phyloP scores from a whole-genome alignment of 2,888 invertebrate species.

The Cephus spinipes region DNA sequence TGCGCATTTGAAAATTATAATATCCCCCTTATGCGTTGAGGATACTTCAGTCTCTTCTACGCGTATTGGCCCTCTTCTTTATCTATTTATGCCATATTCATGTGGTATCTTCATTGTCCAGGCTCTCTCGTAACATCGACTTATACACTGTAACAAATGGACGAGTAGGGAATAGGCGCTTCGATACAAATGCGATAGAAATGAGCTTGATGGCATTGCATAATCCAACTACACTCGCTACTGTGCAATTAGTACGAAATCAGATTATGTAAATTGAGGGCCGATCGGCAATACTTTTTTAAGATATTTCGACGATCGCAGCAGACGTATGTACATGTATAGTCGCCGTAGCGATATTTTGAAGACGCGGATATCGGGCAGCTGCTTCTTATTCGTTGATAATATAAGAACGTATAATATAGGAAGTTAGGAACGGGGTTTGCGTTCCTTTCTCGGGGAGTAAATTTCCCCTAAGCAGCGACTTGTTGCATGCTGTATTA shows the following conservation, averaged over 20 bases:
- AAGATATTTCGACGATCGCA: background rate
- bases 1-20: background rate
- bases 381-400: too few species aligned
- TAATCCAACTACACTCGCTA: slow-evolving; percentile 15
- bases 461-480: too few species aligned
- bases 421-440: too few species aligned
- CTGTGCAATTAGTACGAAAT: slow-evolving; percentile 10
- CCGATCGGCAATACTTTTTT: background rate
- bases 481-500: too few species aligned
- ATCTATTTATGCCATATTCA: background rate
- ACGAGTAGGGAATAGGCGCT: background rate
- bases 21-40: background rate
- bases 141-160: background rate
- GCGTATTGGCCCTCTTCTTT: background rate
- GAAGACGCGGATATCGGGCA: background rate
- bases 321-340: too few species aligned
- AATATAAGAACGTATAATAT: too few species aligned
- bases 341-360: too few species aligned
- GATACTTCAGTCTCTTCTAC: background rate
- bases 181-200: background rate
- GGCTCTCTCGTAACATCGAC: background rate
- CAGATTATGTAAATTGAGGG: background rate
- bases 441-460: too few species aligned
- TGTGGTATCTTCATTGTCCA: background rate
- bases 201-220: slow-evolving; percentile 1